Evolutionary conservation across 1,140 invertebrate genomes (phyloP).

Genomic region (Amyelois transitella): DNA sequence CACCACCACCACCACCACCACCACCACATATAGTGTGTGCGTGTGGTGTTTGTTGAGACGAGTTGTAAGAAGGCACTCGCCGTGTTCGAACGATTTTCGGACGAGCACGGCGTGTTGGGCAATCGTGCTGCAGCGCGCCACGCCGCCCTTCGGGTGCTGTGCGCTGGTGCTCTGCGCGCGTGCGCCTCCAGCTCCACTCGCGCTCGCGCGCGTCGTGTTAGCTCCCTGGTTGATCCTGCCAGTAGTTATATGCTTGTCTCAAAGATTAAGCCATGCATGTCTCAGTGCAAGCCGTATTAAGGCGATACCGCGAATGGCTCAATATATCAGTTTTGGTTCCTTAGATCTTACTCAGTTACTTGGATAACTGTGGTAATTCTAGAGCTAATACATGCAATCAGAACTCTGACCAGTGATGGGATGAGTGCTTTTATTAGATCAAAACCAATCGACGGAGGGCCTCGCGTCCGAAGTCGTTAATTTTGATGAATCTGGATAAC

Average conservation of each 20-base stretch:
- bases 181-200: no score
- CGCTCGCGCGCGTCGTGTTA: no score
- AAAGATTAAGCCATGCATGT: conserved; percentile 88
- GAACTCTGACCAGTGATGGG: conserved; percentile 79
- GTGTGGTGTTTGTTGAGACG: no score
- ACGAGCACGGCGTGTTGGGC: no score
- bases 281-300: conserved; percentile 81
- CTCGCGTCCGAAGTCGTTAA: conserved; percentile 74
- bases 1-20: no score
- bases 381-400: conserved; percentile 89
- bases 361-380: conserved; percentile 93
- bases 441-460: conserved; percentile 75
- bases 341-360: conserved; percentile 83
- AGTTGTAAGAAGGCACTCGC: no score
- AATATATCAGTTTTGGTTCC: conserved; percentile 86
- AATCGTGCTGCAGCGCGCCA: no score
- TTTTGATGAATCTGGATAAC: conserved; percentile 24
- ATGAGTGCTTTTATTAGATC: conserved; percentile 82
- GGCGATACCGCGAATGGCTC: conserved; percentile 87
- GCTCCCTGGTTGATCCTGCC: conserved; percentile 80
- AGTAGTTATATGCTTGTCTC: conserved; percentile 86
- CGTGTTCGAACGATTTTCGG: no score
- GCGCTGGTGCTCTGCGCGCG: no score
- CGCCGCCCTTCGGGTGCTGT: no score
- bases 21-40: no score